phyloP scores from a whole-genome alignment of 2,888 invertebrate species.

The Anorthoa munda region DNA sequence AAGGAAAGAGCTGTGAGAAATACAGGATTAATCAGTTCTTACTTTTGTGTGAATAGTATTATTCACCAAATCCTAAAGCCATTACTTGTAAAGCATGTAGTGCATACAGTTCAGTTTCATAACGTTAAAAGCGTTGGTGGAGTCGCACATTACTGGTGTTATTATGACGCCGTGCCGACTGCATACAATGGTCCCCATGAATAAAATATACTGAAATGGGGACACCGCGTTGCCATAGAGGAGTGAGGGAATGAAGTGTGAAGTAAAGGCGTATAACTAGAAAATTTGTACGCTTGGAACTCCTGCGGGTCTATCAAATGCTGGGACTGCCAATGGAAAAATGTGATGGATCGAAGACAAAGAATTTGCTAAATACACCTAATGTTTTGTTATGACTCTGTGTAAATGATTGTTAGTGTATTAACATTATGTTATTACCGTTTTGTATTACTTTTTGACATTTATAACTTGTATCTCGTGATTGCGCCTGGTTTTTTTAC shows the following conservation, averaged over 20 bases:
- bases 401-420: background rate
- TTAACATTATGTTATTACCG: background rate
- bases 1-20: background rate
- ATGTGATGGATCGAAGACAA: background rate
- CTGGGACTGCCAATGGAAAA: background rate
- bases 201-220: conserved; percentile 77
- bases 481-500: background rate
- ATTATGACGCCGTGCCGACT: conserved; percentile 61
- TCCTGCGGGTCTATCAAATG: background rate
- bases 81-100: conserved; percentile 20
- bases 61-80: conserved; percentile 36
- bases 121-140: conserved; percentile 63
- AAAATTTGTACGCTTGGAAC: background rate
- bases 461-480: too few relatives aligned
- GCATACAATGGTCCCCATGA: conserved; percentile 75
- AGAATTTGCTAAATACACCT: background rate
- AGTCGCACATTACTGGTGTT: conserved; percentile 63
- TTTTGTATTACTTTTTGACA: too few relatives aligned
- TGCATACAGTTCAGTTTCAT: conserved; percentile 56
- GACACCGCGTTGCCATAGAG: conserved; percentile 52
- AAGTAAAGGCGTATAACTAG: background rate
- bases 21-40: background rate
- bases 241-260: conserved; percentile 25
- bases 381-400: background rate
- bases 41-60: conserved; percentile 10